Evolutionary conservation across 2,797 vertebrate species (phyloP).

Genomic region (Syndactyla subalaris): DNA sequence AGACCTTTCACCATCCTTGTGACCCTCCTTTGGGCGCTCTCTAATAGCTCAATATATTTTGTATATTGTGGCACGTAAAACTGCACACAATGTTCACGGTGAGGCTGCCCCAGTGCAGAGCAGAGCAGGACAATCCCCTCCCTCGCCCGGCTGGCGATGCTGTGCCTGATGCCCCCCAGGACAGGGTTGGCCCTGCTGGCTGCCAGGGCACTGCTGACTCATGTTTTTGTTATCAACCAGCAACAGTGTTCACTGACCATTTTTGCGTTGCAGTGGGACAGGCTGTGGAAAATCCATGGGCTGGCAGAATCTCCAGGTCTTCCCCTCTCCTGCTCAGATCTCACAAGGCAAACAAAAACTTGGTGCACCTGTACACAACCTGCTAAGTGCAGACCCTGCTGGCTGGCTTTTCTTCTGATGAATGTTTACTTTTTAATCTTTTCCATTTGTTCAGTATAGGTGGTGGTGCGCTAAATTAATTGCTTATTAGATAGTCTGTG

Average conservation of each 20-base stretch:
- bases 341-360: neutral
- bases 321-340: neutral
- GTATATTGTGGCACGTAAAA: neutral
- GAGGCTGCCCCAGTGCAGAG: neutral
- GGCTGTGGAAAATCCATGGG: no score
- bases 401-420: neutral
- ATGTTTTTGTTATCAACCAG: neutral
- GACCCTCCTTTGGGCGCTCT: neutral
- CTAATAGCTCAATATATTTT: neutral
- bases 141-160: neutral
- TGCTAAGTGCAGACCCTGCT: neutral
- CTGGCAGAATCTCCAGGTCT: neutral
- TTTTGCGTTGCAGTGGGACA: no score
- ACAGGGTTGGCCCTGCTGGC: neutral
- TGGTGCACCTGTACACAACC: neutral
- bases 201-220: neutral
- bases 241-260: accelerated
- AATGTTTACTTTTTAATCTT: neutral
- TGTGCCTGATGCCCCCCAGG: neutral
- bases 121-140: neutral
- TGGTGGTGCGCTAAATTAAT: neutral
- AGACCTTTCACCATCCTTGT: neutral
- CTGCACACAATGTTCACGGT: neutral
- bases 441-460: neutral
- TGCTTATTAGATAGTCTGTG: neutral